Conservation (phyloP, 2,797 vertebrate species). For the Anas capensis region DNA sequence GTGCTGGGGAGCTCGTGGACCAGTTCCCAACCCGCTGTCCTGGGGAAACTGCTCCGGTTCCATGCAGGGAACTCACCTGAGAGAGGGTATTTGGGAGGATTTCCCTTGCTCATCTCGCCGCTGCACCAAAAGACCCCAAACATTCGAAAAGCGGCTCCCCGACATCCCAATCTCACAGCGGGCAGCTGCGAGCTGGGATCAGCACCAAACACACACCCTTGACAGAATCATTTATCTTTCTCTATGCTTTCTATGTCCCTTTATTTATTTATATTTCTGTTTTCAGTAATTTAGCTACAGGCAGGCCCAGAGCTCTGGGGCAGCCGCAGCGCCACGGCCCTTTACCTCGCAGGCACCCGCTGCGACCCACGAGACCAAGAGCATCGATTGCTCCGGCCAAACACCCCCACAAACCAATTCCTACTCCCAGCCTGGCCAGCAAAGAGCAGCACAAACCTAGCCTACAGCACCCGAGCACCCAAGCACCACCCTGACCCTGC, state of each 20-base stretch:
- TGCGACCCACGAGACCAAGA: background rate
- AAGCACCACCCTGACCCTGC: background rate
- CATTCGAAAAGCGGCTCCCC: background rate
- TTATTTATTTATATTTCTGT: background rate
- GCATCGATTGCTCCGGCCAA: background rate
- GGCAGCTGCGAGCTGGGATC: background rate
- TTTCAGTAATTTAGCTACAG: background rate
- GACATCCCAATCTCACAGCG: accelerated
- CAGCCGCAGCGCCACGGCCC: accelerated
- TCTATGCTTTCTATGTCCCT: background rate
- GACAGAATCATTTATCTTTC: background rate
- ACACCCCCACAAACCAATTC: background rate
- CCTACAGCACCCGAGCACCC: background rate
- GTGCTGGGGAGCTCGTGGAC: background rate
- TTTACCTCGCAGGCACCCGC: background rate
- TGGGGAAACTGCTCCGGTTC: background rate
- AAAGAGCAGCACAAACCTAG: background rate
- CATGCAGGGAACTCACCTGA: accelerated
- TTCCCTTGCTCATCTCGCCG: background rate
- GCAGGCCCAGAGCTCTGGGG: background rate
- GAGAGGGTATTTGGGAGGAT: background rate
- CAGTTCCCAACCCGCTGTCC: background rate
- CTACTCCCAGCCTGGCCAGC: background rate
- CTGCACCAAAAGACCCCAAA: background rate
- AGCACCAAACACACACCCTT: background rate